Base-by-base conservation (phyloP, 92 coral and sea anemone genomes). In the Siderastrea siderea region DNA sequence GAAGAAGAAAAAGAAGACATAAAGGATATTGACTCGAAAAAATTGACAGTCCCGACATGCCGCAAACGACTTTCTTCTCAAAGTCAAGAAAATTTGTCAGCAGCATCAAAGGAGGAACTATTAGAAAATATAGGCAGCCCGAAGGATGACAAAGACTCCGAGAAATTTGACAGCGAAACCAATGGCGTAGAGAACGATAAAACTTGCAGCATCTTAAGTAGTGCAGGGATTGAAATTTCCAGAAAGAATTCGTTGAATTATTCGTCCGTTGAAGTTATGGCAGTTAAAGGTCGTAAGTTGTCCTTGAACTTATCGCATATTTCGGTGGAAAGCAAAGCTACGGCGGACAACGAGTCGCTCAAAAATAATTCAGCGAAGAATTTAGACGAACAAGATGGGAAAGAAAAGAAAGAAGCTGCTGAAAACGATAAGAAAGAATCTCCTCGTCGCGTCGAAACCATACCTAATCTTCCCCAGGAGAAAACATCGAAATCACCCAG, bases 51-150 rank as follows among this genome's bases (percentile, higher is more conserved):
- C 59, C 80, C 85, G 11, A 11, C 59, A 12, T 75, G 68, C 38
- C 84, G 90, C 38, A 19, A 47, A 38, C 59, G 80, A n/a, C 80
- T 90, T 49, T 74, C 83, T 64, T 90, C 93, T 70, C 84, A 82
- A 38, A 90, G 93, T 47, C 71, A 53, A 26, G 87, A 85, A 19
- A 77, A 72, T 64, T 70, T 75, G 60, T 71, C 87, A 7, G 12
- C 48, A 71, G 12, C 48, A 71, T 26, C 64, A 7, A 73, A 82
- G 16, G 87, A 15, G 7, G 47, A 69, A 12, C 86, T 70, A 69
- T 9, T 73, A 47, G 79, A 71, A 83, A 19, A 59, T 52, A 10
- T 14, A 63, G 51, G 12, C 43, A 43, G 10, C 6, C 11, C 7
- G 4, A 43, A 60, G 19, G 57, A 9, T 61, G 62, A 48, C 53